phyloP scores from a whole-genome alignment of 1,140 invertebrate genomes.

The Agrypnia vestita region DNA sequence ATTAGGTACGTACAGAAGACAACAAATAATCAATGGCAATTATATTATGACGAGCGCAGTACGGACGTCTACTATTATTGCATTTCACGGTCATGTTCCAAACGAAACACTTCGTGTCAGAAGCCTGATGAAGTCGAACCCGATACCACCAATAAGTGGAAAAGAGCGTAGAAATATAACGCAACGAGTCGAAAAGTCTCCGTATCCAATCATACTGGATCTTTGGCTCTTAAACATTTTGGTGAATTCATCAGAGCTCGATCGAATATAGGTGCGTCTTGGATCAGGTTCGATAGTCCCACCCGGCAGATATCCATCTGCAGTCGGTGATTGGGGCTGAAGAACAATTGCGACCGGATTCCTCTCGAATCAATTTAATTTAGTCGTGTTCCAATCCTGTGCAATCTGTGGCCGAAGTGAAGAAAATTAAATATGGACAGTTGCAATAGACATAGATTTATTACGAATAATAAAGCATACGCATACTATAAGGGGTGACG shows the following conservation, averaged over 20 bases:
- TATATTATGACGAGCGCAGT: conserved; percentile 16
- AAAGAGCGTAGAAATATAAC: background rate
- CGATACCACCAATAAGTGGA: background rate
- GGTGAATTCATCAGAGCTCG: background rate
- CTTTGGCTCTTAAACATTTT: background rate
- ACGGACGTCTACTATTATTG: conserved; percentile 28
- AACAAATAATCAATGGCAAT: conserved; percentile 29
- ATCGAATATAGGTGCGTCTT: background rate
- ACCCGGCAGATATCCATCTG: conserved; percentile 34
- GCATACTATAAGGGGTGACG: too few relatives aligned
- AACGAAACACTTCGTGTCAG: conserved; percentile 39
- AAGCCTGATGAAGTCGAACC: conserved; percentile 32
- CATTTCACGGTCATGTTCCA: conserved; percentile 43
- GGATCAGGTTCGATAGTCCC: conserved; percentile 20
- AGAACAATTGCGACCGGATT: conserved; percentile 37
- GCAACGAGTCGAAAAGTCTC: background rate
- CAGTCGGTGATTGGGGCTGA: conserved; percentile 20
- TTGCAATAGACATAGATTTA: too few relatives aligned
- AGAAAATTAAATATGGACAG: too few relatives aligned
- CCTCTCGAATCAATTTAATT: conserved; percentile 26
- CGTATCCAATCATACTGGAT: too few relatives aligned
- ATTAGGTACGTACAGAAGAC: conserved; percentile 3
- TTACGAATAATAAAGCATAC: too few relatives aligned
- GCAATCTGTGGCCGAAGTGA: background rate
- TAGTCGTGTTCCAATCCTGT: background rate